Conservation (phyloP, 2,113 vertebrate species). For the Zonotrichia leucophrys region DNA sequence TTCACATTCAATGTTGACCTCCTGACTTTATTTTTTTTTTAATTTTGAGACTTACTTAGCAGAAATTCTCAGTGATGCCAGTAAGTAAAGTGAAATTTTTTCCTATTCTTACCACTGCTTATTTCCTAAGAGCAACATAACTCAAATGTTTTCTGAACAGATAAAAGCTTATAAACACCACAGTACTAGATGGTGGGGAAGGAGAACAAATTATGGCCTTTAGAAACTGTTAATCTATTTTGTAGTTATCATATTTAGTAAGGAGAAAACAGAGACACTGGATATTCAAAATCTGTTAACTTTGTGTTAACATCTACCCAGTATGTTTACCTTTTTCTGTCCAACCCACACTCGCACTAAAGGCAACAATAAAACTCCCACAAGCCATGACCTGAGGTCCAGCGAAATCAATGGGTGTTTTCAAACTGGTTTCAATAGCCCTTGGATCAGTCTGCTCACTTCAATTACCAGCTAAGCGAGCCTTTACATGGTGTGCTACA, state of each 20-base stretch:
- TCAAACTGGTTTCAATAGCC: conserved; percentile 42
- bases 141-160: neutral
- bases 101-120: neutral
- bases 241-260: neutral
- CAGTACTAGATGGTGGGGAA: neutral
- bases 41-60: neutral
- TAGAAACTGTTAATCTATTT: neutral
- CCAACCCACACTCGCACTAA: neutral
- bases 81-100: neutral
- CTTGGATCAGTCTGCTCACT: conserved; percentile 31
- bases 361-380: conserved; percentile 36
- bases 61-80: neutral
- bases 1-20: neutral
- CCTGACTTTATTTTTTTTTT: neutral
- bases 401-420: conserved; percentile 47
- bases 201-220: neutral
- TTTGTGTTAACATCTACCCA: conserved; percentile 17
- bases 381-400: conserved; percentile 43
- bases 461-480: neutral
- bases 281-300: conserved; percentile 10
- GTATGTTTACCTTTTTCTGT: conserved; percentile 28
- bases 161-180: neutral
- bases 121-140: neutral
- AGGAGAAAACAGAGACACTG: neutral
- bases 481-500: neutral